These are phyloP conservation scores for Acrobeloides nanus DNA, from an alignment of 2,888 invertebrate genomes.

Conservation along the genomic window DNA sequence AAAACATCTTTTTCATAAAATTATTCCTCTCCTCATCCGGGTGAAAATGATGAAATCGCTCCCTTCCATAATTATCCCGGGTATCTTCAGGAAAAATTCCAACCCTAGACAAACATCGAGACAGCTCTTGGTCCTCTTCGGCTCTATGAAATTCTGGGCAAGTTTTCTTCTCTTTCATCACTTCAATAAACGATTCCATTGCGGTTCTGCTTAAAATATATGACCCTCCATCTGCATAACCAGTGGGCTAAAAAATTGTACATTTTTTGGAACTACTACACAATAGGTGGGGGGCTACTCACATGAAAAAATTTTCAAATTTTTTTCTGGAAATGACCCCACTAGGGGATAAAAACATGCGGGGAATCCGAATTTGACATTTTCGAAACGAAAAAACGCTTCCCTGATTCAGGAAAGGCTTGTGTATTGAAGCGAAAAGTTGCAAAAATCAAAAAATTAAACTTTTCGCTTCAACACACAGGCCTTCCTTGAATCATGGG, in stretches of 20 bases:
- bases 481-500: no score
- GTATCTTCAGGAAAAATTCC: constrained; percentile 35
- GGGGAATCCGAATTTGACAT: no score
- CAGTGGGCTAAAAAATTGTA: constrained; percentile 21
- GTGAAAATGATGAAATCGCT: constrained; percentile 39
- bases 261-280: no score
- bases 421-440: no score
- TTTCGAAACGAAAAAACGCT: no score
- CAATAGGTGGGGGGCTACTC: no score
- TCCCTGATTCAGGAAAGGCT: no score
- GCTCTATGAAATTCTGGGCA: constrained; percentile 43
- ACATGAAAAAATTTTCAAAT: no score
- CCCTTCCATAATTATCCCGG: constrained; percentile 29
- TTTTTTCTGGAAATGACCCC: no score
- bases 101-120: constrained; percentile 28
- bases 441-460: no score
- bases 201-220: constrained; percentile 32
- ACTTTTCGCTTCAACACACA: no score
- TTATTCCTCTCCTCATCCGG: constrained; percentile 27
- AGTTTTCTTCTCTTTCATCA: constrained; percentile 30
- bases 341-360: no score
- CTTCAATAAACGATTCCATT: constrained; percentile 18
- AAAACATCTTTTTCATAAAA: constrained; percentile 4
- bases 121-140: constrained; percentile 42
- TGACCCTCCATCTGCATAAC: constrained; percentile 38